Conservation (phyloP, 1,140 invertebrate genomes). For the Acromyrmex echinatior region DNA sequence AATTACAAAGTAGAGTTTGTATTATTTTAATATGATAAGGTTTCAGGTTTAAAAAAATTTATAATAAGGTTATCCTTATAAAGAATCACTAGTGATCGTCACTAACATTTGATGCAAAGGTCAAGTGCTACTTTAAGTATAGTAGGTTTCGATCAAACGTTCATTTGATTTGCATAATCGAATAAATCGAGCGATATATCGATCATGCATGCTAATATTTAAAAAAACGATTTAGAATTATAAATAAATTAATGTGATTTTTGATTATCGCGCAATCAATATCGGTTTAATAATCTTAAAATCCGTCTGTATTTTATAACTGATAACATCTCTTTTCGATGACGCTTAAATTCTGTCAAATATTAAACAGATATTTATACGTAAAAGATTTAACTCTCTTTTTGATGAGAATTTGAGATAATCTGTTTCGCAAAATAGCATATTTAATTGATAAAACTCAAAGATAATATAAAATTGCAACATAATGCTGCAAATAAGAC, state of each 20-base stretch:
- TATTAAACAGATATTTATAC: not conserved
- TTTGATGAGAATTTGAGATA: not conserved
- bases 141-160: not conserved
- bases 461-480: constrained; percentile 5
- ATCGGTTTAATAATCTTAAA: not conserved
- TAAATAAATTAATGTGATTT: constrained; percentile 9
- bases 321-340: not conserved
- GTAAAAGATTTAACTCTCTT: not conserved
- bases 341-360: constrained; percentile 1
- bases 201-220: not conserved
- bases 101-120: constrained; percentile 58
- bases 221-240: not conserved
- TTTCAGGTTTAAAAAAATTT: constrained; percentile 36
- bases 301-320: not conserved
- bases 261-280: not conserved
- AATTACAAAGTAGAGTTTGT: not conserved
- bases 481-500: not conserved
- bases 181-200: not conserved
- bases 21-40: constrained; percentile 12
- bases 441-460: constrained; percentile 6
- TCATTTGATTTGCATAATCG: not conserved
- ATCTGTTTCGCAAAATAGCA: not conserved
- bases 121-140: not conserved
- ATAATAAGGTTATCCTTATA: not conserved
- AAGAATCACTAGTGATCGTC: not conserved